phyloP scores from a whole-genome alignment of 2,113 vertebrate genomes.

The Carassius auratus region DNA sequence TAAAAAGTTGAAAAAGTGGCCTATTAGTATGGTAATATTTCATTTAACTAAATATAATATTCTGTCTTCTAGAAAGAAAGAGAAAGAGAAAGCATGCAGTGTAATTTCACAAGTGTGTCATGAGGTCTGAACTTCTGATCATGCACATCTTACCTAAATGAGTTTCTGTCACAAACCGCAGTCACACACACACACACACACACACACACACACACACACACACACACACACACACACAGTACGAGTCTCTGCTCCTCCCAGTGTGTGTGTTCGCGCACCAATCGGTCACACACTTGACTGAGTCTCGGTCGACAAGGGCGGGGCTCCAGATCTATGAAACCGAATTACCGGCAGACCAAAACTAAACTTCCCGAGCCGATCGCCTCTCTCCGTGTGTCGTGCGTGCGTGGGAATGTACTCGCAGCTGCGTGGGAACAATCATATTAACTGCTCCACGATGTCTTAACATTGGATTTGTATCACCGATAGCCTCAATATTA shows the following conservation, averaged over 20 bases:
- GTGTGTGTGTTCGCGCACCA: too few relatives aligned
- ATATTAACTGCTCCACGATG: too few relatives aligned
- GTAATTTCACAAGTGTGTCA: background rate
- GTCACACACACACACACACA: background rate
- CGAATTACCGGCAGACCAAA: conserved; percentile 72
- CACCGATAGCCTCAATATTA: too few relatives aligned
- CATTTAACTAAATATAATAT: background rate
- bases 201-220: background rate
- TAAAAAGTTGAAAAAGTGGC: background rate
- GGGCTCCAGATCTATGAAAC: conserved; percentile 69
- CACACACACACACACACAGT: background rate
- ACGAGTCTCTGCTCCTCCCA: too few relatives aligned
- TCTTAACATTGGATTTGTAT: too few relatives aligned
- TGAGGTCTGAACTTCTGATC: conserved; percentile 7
- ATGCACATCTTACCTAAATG: background rate
- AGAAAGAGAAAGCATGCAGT: background rate
- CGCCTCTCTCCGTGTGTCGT: conserved; percentile 50
- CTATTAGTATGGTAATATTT: background rate
- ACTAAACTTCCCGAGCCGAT: conserved; percentile 74
- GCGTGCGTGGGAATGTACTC: conserved; percentile 64
- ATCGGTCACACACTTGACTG: too few relatives aligned
- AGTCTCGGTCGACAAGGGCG: conserved; percentile 68
- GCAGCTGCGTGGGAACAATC: background rate
- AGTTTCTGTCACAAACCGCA: background rate
- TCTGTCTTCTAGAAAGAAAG: background rate